Evolutionary conservation across 2,113 vertebrate genomes (phyloP), one percentile per base, ranked within the genome.

Genomic region (Tyrannus savana): DNA sequence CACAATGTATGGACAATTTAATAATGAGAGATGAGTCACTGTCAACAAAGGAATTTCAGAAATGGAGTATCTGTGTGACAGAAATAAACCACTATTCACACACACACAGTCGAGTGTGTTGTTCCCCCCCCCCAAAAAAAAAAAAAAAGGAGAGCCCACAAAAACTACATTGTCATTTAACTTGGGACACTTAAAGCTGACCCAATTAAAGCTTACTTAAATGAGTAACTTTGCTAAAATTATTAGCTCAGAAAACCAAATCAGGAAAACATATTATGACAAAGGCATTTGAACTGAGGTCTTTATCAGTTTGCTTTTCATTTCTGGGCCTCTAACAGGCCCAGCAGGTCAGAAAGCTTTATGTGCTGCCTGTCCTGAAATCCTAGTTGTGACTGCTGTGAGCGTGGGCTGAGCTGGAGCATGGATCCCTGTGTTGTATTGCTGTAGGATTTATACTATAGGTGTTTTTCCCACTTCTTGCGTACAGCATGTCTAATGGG

Each of bases 1-100:
- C 35, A 10, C 56, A 64, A 60, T 69, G 49, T 56, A 94, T 75
- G 72, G 83, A 47, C 85, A 88, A 86, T 96, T 95, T 91, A 93
- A 94, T 94, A 95, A 94, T 0, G 1, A 72, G 85, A 67, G 90
- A 93, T 96, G 95, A 96, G 72, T 96, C 93, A 92, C 76, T 89
- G 75, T 83, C 62, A 66, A 53, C 93, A 96, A 90, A 89, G 76
- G 47, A 93, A 84, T 77, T 83, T 93, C 86, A 90, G 85, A 92
- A 93, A 87, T 44, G 39, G 75, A 92, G n/a, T 56, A 92, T 86
- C 72, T 74, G 44, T 78, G 58, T 35, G 76, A 84, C 92, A 92
- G 90, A 94, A 94, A 95, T 94, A 95, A 95, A 89, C 49, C 46
- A 37, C 68, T 63, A 56, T 60, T 92, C 77, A 84, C 33, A 74